Evolutionary conservation across 2,113 vertebrate species (phyloP).

Genomic region (Leuciscus idus): DNA sequence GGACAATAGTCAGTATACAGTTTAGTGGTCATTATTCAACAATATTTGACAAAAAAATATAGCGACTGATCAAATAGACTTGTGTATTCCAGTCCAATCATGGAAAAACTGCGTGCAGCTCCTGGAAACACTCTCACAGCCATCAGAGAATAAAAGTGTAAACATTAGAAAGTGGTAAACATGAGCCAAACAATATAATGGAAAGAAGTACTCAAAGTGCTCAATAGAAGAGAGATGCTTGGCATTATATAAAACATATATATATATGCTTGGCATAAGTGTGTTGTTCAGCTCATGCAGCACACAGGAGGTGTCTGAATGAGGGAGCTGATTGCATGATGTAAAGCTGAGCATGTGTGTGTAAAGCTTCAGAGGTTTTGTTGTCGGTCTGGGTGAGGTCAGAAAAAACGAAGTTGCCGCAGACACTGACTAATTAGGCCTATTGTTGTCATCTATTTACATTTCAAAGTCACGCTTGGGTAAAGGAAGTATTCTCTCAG

Average conservation of each 20-base stretch:
- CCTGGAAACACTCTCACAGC: slow-evolving; percentile 16
- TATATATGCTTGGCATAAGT: not conserved
- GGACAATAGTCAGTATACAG: not conserved
- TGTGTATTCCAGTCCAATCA: not conserved
- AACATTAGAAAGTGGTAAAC: not conserved
- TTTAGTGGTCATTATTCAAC: slow-evolving; percentile 20
- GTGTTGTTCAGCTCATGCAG: not conserved
- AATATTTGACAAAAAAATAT: not conserved
- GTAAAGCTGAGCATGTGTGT: not conserved
- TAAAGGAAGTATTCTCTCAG: not conserved
- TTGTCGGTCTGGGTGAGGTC: slow-evolving; percentile 4
- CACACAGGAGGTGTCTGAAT: slow-evolving; percentile 4
- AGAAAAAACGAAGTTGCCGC: not conserved
- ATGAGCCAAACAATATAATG: slow-evolving; percentile 9
- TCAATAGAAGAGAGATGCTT: not conserved
- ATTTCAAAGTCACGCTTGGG: not conserved
- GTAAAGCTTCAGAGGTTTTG: not conserved
- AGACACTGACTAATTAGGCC: not conserved
- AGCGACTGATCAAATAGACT: not conserved
- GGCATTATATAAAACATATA: not conserved
- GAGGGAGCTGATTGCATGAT: not conserved
- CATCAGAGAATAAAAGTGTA: slow-evolving; percentile 3
- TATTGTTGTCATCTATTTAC: slow-evolving; percentile 6
- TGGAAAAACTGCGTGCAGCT: not conserved
- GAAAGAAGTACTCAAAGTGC: not conserved